Evolutionary conservation across 1,140 invertebrate genomes (phyloP).

Genomic region (Anthonomus grandis): DNA sequence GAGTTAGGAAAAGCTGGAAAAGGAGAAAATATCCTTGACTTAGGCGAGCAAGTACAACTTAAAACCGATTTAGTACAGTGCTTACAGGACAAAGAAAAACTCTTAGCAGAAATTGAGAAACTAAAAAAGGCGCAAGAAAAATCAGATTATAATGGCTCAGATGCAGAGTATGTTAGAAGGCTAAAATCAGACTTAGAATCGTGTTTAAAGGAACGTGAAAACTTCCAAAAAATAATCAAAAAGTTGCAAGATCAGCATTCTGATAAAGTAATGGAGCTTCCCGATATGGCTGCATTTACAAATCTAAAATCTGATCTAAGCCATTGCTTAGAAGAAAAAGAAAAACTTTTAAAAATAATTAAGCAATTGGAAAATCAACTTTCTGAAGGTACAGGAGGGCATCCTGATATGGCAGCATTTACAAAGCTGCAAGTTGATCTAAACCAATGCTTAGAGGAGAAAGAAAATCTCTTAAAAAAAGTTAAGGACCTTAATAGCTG

Average conservation of each 20-base stretch:
- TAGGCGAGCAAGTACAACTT: slow-evolving; percentile 4
- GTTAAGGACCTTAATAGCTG: slow-evolving; percentile 25
- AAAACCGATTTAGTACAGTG: slow-evolving; percentile 13
- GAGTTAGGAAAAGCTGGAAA: too few species aligned
- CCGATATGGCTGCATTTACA: too few species aligned
- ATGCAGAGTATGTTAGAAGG: too few species aligned
- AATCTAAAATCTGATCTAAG: too few species aligned
- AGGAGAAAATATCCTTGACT: neutral
- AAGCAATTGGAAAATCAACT: slow-evolving; percentile 13
- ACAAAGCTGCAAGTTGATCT: slow-evolving; percentile 11
- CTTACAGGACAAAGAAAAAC: slow-evolving; percentile 29
- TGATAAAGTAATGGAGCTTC: too few species aligned
- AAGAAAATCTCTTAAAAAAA: slow-evolving; percentile 28
- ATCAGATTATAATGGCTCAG: too few species aligned
- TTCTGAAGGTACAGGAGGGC: neutral
- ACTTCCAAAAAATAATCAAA: too few species aligned
- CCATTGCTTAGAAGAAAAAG: slow-evolving; percentile 15
- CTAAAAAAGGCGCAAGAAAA: too few species aligned
- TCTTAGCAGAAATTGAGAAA: slow-evolving; percentile 32
- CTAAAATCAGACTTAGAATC: too few species aligned
- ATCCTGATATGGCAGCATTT: slow-evolving; percentile 3
- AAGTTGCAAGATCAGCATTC: too few species aligned
- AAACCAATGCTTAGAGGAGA: slow-evolving; percentile 24
- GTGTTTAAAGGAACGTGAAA: too few species aligned
- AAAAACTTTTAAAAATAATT: slow-evolving; percentile 10